Base-by-base conservation (phyloP, 2,888 invertebrate genomes). In the Adelognathus sp. region DNA sequence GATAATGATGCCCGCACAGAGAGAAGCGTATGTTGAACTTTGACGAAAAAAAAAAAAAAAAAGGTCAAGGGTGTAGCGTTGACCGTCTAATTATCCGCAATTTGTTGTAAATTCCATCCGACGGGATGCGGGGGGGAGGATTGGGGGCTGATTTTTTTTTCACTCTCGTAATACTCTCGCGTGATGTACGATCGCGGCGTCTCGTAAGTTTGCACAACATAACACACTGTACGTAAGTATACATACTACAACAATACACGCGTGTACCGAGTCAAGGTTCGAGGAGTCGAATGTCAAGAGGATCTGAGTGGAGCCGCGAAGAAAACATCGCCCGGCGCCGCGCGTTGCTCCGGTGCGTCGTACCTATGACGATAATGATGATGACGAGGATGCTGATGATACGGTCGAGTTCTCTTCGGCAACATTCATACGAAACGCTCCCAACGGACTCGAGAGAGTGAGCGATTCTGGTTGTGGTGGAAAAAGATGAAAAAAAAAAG, bases 211-310 rank as follows among this genome's bases (percentile, higher is more conserved):
- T 73, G 66, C 72, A 63, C 72, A 79, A 75, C 71, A 27, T 39
- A 39, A 50, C 46, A 4, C 46, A n/a, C n/a, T n/a, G 46, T 24
- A n/a, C 46, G 46, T 24, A 50, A n/a, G n/a, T n/a, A n/a, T n/a
- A n/a, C n/a, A n/a, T n/a, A n/a, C n/a, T n/a, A n/a, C n/a, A n/a
- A n/a, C n/a, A n/a, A 16, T 33, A 21, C 52, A 41, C 54, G 50
- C 52, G 16, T 24, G 31, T 63, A 46, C 21, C 11, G 60, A 63
- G 72, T 80, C 81, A 81, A 81, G 81, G 81, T 80, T 77, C 73
- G 70, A 58, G 50, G 76, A 9, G 36, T n/a, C 36, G 36, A 58
- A 76, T 46, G 72, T 77, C 77, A 64, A 67, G 52, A 64, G 66
- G 44, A 50, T 54, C 27, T 31, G 33, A 2, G 7, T n/a, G 5